Percentiles rank a stretch among this genome's conserved stretches.
phyloP scores from a whole-genome alignment of 2,797 vertebrate species.

The Lagocephalus sceleratus region DNA sequence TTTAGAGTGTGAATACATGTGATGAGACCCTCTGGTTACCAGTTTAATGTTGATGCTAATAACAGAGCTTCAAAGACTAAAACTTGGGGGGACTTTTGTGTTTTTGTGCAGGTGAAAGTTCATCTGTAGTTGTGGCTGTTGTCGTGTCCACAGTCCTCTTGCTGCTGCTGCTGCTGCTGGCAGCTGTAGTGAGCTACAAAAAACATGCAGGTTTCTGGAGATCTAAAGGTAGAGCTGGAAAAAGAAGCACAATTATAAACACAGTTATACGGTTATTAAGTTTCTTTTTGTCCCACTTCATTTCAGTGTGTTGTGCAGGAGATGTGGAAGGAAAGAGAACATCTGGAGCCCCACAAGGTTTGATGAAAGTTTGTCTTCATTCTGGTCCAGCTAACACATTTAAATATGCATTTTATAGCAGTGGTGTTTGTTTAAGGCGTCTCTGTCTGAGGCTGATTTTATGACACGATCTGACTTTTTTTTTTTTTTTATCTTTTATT shows the following conservation, averaged over 20 bases:
- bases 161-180: fast-evolving
- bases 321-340: background rate
- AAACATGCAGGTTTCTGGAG: no score
- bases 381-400: no score
- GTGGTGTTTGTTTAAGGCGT: no score
- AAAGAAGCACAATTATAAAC: background rate
- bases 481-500: no score
- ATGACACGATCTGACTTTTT: no score
- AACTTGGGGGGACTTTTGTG: conserved; percentile 10
- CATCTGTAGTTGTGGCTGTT: background rate
- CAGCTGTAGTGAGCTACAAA: background rate
- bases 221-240: conserved; percentile 36
- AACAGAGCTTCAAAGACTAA: no score
- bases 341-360: background rate
- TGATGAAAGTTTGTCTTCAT: background rate
- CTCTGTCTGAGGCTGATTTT: no score
- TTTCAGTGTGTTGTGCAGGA: background rate
- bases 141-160: fast-evolving
- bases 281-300: background rate
- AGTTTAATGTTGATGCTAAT: no score
- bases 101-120: conserved; percentile 18
- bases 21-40: no score
- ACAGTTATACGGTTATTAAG: background rate
- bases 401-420: no score
- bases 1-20: no score